These are phyloP conservation scores for Agrotis clavis DNA, from an alignment of 2,888 invertebrate species.

Conservation along the genomic window DNA sequence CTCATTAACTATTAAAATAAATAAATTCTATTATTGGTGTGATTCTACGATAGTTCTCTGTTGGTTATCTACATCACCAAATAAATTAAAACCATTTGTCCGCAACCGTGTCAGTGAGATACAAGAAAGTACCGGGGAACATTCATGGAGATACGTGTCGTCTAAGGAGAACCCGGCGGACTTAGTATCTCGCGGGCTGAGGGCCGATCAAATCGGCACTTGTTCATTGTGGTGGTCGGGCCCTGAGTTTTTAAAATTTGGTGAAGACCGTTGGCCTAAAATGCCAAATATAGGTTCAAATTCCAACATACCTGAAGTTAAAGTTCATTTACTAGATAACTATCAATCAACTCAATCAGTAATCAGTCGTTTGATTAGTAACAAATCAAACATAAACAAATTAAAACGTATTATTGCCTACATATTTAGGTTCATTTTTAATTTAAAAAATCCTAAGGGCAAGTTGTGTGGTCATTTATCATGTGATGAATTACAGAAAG, in stretches of 20 bases:
- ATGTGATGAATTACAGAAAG: constrained; percentile 9
- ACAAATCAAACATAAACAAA: constrained; percentile 1
- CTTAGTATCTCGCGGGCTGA: constrained; percentile 8
- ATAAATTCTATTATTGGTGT: constrained; percentile 9
- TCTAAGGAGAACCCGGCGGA: constrained; percentile 12
- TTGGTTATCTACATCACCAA: constrained; percentile 7
- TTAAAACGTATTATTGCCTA: constrained; percentile 5
- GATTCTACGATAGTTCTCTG: constrained; percentile 11
- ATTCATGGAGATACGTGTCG: constrained; percentile 10
- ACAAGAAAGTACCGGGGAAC: background rate
- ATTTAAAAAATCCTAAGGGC: constrained; percentile 7
- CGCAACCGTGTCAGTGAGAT: constrained; percentile 6
- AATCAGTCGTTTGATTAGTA: constrained; percentile 3
- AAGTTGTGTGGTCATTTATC: constrained; percentile 2
- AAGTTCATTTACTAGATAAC: constrained; percentile 4
- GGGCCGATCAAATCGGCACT: background rate
- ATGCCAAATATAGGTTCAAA: background rate
- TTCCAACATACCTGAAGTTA: background rate
- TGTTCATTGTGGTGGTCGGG: constrained; percentile 4
- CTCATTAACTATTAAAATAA: constrained; percentile 1
- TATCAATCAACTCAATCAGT: background rate
- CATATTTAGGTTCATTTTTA: background rate
- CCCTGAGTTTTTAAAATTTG: constrained; percentile 3
- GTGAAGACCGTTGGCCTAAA: background rate
- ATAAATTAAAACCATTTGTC: constrained; percentile 3